Evolutionary conservation across 2,113 vertebrate species (phyloP).

Genomic region (Tamias sibiricus): DNA sequence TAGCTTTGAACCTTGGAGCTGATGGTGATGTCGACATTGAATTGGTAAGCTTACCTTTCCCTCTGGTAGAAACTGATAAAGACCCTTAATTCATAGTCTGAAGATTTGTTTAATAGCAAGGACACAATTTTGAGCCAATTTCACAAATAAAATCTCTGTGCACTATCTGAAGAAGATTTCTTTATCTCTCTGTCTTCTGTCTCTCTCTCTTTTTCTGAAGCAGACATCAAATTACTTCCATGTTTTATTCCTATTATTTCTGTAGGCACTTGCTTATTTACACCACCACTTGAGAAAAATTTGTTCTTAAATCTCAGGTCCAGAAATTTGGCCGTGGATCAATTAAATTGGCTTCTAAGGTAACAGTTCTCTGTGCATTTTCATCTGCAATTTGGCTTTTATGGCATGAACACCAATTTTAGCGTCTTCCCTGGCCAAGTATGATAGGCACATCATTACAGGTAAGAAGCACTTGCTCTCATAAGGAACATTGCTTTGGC

Average conservation of each 20-base stretch:
- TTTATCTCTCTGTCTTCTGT: neutral
- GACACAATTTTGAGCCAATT: neutral
- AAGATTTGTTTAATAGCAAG: neutral
- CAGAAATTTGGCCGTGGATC: neutral
- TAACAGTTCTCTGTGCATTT: neutral
- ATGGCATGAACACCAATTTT: neutral
- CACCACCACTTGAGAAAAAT: neutral
- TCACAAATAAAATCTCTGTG: neutral
- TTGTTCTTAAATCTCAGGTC: neutral
- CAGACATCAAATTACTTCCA: neutral
- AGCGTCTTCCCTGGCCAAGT: neutral
- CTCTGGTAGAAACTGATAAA: neutral
- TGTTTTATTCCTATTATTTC: neutral
- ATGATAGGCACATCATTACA: neutral
- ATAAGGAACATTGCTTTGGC: neutral
- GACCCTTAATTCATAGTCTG: neutral
- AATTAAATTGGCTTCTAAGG: slow-evolving; percentile 31
- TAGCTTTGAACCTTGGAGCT: too few relatives aligned
- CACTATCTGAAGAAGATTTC: neutral
- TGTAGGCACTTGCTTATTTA: neutral
- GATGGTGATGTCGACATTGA: neutral
- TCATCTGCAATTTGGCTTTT: neutral
- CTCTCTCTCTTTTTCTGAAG: neutral
- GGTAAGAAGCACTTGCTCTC: neutral
- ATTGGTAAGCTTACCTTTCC: neutral